Base-by-base conservation (phyloP, 2,888 invertebrate genomes). In the Criorhina ranunculi region DNA sequence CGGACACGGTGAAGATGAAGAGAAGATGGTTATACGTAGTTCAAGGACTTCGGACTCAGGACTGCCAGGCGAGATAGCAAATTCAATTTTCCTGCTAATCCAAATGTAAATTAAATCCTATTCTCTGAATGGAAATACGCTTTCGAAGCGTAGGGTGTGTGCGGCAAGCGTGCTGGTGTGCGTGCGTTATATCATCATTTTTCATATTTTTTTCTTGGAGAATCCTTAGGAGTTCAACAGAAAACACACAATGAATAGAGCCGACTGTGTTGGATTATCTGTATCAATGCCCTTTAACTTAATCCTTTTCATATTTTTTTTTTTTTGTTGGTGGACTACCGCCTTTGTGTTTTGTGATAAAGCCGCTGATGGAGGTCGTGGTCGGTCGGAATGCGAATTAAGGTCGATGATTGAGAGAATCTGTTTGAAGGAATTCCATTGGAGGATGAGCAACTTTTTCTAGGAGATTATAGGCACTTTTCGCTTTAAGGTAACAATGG, bases 81-180 rank as follows among this genome's bases (percentile, higher is more conserved):
- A 82, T 82, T 82, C 77, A 77, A 82, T 82, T 77, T 72, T 53
- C 64, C 40, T 44, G 64, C 53, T 77, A 82, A 82, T 70, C 72
- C 77, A 66, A 77, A 82, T 59, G 82, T 77, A 82, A 82, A 82
- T 77, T 82, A 67, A 82, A 77, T 77, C 82, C 72, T 51, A 49
- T 64, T 57, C 55, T 40, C 49, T n/a, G 44, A 73, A 59, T 57
- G 35, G 57, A 40, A 40, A 40, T 11, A 9, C 3, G 15, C 12
- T 37, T 15, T 4, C 5, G 37, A 11, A 11, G 24, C n/a, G n/a
- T n/a, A 49, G 35, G 29, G 15, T 35, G 49, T 5, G 11, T 24
- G 31, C 5, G 11, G n/a, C 46, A 17, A 5, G 24, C 5, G 17
- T 40, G 8, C 33, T 66, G 57, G 67, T 60, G 37, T 64, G 55